Percentiles rank a stretch among this genome's conserved stretches.
phyloP scores from a whole-genome alignment of 2,797 vertebrate genomes.

The Smutsia gigantea region DNA sequence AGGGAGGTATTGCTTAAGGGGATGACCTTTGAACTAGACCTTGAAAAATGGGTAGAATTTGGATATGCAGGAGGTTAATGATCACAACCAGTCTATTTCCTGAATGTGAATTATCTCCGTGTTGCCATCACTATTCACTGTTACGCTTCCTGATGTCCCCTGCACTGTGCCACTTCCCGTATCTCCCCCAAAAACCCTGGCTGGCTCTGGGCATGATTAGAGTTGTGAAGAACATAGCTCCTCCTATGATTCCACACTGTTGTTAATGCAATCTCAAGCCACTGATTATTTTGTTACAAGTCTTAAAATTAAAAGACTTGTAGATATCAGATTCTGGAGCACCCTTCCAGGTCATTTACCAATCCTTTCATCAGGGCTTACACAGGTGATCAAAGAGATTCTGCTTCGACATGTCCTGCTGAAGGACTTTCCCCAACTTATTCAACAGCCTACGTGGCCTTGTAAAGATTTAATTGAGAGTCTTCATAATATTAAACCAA shows the following conservation, averaged over 20 bases:
- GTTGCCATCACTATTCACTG: not conserved
- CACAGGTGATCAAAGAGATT: not conserved
- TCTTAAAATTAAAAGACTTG: not conserved
- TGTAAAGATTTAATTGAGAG: not conserved
- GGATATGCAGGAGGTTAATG: not conserved
- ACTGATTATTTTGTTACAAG: not conserved
- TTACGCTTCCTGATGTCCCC: not conserved
- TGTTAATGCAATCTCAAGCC: not conserved
- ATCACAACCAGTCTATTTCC: not conserved
- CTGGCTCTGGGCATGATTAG: rapidly evolving
- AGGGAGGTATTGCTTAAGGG: too few relatives aligned
- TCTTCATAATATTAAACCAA: not conserved
- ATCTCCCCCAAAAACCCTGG: rapidly evolving
- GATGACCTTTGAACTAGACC: not conserved
- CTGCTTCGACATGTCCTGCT: not conserved
- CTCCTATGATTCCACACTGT: rapidly evolving
- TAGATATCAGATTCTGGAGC: not conserved
- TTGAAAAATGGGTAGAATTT: not conserved
- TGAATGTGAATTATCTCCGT: not conserved
- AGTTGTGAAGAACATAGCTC: not conserved
- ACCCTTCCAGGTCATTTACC: not conserved
- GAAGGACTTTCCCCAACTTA: not conserved
- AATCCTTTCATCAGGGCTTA: not conserved
- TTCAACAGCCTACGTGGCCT: not conserved
- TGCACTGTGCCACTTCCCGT: too few relatives aligned